Conservation (phyloP, 2,797 vertebrate genomes). For the Carduelis carduelis region DNA sequence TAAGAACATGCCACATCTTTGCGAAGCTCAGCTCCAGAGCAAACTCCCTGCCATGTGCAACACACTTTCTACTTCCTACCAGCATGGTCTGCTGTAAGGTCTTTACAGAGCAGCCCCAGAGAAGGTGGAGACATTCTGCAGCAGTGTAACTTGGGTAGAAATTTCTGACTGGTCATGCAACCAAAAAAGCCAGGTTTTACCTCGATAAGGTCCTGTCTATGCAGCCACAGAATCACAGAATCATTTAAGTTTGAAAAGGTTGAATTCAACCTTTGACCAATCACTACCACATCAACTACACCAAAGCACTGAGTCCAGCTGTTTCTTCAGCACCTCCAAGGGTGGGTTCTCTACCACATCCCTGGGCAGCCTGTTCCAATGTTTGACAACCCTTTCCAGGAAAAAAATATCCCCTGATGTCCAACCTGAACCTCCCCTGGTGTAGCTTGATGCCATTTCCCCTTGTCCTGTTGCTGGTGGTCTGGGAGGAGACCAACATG, state of each 20-base stretch:
- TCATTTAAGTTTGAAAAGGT: not conserved
- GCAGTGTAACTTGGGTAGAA: not conserved
- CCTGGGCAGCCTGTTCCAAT: not conserved
- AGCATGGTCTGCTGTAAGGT: not conserved
- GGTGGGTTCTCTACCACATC: not conserved
- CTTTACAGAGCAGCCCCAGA: not conserved
- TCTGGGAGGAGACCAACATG: not conserved
- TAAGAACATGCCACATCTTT: not conserved
- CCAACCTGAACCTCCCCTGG: not conserved
- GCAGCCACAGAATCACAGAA: not conserved
- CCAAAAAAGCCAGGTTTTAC: not conserved
- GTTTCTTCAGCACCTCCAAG: accelerated
- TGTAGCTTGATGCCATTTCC: not conserved
- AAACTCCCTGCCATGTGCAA: not conserved
- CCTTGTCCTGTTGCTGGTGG: not conserved
- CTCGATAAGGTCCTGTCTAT: not conserved
- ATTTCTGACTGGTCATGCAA: not conserved
- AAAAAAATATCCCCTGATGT: not conserved
- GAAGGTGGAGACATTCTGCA: accelerated
- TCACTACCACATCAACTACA: not conserved
- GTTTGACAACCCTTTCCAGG: not conserved
- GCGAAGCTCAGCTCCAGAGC: not conserved
- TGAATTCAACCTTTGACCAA: not conserved
- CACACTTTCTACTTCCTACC: not conserved
- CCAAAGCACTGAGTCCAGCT: not conserved